Conservation (phyloP, 2,797 vertebrate species). For the Cynopterus sphinx region DNA sequence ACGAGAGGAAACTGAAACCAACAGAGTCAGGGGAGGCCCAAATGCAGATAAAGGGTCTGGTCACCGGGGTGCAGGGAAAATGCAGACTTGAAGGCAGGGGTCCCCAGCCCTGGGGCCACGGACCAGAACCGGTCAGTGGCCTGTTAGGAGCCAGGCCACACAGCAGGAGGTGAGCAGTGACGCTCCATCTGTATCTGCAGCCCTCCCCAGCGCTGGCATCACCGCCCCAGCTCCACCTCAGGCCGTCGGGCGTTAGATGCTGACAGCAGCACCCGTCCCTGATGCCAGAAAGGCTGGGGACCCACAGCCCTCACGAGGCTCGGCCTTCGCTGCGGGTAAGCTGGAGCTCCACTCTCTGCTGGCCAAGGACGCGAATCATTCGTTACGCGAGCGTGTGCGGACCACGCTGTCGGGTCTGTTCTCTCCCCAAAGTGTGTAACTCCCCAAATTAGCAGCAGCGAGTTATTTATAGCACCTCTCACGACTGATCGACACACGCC, state of each 20-base stretch:
- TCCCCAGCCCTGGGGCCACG: too few species aligned
- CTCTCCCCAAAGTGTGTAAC: background rate
- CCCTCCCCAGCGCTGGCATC: too few species aligned
- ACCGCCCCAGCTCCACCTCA: too few species aligned
- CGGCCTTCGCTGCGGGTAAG: background rate
- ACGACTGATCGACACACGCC: background rate
- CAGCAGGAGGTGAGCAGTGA: too few species aligned
- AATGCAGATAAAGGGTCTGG: background rate
- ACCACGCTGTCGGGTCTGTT: background rate
- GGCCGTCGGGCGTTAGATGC: too few species aligned
- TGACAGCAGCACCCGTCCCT: too few species aligned
- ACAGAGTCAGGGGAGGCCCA: background rate
- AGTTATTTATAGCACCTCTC: constrained; percentile 1
- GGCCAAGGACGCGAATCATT: constrained; percentile 18
- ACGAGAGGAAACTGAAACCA: background rate
- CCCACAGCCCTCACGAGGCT: too few species aligned
- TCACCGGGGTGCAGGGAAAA: background rate
- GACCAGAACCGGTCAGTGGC: too few species aligned
- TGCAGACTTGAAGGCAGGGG: background rate
- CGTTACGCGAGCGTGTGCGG: background rate
- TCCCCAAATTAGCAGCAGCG: constrained; percentile 16
- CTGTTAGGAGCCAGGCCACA: too few species aligned
- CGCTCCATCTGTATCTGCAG: too few species aligned
- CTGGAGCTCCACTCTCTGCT: background rate
- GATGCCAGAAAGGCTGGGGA: too few species aligned